Percentiles rank a stretch among this genome's conserved stretches.
These are phyloP conservation scores for Callimico goeldii DNA, from an alignment of 2,797 vertebrate species.

Conservation along the genomic window DNA sequence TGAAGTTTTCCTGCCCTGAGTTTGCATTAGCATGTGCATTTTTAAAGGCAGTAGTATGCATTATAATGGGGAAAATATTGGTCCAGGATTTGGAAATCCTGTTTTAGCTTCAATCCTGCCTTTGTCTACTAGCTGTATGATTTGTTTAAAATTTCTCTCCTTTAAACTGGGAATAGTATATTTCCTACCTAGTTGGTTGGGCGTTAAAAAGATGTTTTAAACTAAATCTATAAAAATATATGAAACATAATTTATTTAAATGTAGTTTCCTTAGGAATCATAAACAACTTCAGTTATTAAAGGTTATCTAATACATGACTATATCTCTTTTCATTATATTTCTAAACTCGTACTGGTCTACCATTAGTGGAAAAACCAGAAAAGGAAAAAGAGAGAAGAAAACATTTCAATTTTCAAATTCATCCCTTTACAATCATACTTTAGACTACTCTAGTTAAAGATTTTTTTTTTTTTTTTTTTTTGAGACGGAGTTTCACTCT, in stretches of 20 bases:
- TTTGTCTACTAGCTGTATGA: not conserved
- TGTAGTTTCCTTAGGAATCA: not conserved
- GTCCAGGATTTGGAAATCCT: not conserved
- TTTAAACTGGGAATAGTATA: not conserved
- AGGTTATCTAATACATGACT: not conserved
- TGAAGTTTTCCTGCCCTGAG: not conserved
- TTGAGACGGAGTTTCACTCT: too few species aligned
- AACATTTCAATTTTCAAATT: not conserved
- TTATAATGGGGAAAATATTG: not conserved
- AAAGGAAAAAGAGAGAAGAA: not conserved
- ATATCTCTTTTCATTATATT: not conserved
- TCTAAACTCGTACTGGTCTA: not conserved
- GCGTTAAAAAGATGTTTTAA: slow-evolving; percentile 13
- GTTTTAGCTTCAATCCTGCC: not conserved
- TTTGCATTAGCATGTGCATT: slow-evolving; percentile 28
- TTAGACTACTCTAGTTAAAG: not conserved
- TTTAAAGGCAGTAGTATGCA: not conserved
- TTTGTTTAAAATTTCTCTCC: not conserved
- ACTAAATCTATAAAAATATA: slow-evolving; percentile 6
- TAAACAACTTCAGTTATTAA: not conserved
- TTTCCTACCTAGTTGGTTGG: not conserved
- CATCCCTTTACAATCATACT: not conserved
- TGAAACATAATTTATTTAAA: slow-evolving; percentile 9
- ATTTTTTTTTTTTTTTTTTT: not conserved
- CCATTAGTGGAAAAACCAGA: not conserved